phyloP scores from a whole-genome alignment of 2,888 invertebrate genomes.

The Drosophila sordidula region DNA sequence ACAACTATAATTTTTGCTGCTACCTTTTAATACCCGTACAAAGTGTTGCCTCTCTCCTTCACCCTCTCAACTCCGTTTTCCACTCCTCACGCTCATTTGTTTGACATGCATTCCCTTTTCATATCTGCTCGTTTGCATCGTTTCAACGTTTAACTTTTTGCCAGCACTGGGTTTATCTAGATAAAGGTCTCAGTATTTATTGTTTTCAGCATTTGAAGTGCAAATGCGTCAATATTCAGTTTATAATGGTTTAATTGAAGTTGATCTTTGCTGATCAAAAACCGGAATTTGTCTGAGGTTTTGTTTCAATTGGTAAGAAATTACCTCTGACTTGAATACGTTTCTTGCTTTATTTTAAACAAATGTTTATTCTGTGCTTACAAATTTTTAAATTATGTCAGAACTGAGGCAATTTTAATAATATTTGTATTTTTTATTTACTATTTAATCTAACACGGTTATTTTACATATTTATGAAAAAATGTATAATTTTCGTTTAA shows the following conservation, averaged over 20 bases:
- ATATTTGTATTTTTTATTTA: too few relatives aligned
- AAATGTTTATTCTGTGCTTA: too few relatives aligned
- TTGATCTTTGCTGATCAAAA: not conserved
- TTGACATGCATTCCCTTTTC: conserved; percentile 46
- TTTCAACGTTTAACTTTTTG: conserved; percentile 9
- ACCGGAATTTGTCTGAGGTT: too few relatives aligned
- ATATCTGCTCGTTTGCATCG: conserved; percentile 49
- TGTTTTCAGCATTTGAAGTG: conserved; percentile 3
- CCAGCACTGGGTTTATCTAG: conserved; percentile 11
- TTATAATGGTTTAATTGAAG: not conserved
- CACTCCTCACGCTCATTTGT: conserved; percentile 44
- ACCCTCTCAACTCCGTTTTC: too few relatives aligned
- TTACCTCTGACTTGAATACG: too few relatives aligned
- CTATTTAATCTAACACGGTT: too few relatives aligned
- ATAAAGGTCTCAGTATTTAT: conserved; percentile 9
- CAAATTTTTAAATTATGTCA: too few relatives aligned
- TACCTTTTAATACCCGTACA: conserved; percentile 17
- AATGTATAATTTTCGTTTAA: too few relatives aligned
- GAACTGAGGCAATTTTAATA: too few relatives aligned
- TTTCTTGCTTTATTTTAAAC: too few relatives aligned
- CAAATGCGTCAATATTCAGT: conserved; percentile 1
- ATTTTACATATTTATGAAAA: too few relatives aligned
- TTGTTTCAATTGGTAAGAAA: too few relatives aligned
- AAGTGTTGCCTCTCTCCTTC: not conserved
- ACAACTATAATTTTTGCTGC: conserved; percentile 45